Base-by-base conservation (phyloP, 1,140 invertebrate species). In the Arctopsyche grandis region DNA sequence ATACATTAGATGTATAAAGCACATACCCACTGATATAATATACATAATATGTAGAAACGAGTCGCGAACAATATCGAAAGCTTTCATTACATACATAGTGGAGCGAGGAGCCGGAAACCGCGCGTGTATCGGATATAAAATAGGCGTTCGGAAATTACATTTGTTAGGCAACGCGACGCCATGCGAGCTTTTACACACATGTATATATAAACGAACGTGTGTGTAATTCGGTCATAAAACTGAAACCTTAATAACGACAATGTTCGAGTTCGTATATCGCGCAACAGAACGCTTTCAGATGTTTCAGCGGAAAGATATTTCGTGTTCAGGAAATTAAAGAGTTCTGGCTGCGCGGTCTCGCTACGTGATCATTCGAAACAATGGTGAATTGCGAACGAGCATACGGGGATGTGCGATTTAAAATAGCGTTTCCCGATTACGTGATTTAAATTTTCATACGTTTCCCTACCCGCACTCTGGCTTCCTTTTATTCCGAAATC, bases 321-420 rank as follows among this genome's bases (percentile, higher is more conserved):
- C 81, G 76, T 80, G 81, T 82, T 82, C 81, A 82, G 81, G 81
- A 82, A 82, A 82, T 82, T 82, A 82, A 82, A 82, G 81, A 82
- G 75, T 82, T 63, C 44, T 77, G 69, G 56, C 12, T 14, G 9
- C 56, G 56, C 24, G 73, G 73, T 75, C 73, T 21, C 56, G 74
- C 46, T 52, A 12, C 56, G 56, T 60, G 56, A 60, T 21, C 56
- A 16, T 60, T 60, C 16, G 29, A 38, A 38, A 38, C 29, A 38
- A 38, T 38, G 29, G 29, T 7, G 29, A 38, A 38, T 4, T 38
- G 29, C 29, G 29, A 38, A 38, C 29, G 29, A 38, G 7, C 29
- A 38, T 38, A 38, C 29, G 29, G 29, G 29, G 29, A 38, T 38
- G 29, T 38, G 29, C 29, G 3, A 38, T 38, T 38, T 38, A 38